These are phyloP conservation scores for Hydropsyche betteni DNA, from an alignment of 2,888 invertebrate species.

Conservation along the genomic window DNA sequence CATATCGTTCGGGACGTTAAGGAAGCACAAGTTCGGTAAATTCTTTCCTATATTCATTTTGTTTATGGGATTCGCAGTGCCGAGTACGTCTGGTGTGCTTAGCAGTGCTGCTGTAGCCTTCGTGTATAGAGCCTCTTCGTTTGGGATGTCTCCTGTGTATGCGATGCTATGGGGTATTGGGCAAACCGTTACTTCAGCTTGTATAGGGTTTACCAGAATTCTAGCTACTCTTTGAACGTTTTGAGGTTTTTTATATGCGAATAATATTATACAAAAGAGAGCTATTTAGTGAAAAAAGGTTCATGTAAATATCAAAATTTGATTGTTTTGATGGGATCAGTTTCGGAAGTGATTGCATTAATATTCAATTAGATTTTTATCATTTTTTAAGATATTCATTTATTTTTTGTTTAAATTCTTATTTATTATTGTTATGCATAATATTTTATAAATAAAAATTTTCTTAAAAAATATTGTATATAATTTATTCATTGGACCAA, in stretches of 20 bases:
- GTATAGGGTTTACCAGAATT: conserved; percentile 92
- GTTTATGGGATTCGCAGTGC: conserved; percentile 89
- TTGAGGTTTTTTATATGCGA: conserved; percentile 49
- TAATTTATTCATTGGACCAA: too few species aligned
- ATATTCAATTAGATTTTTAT: too few species aligned
- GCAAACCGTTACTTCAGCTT: conserved; percentile 88
- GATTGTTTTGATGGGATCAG: too few species aligned
- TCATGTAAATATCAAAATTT: too few species aligned
- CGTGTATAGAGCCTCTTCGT: conserved; percentile 89
- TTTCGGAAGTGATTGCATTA: too few species aligned
- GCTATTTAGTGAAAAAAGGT: background rate
- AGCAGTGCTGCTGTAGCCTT: conserved; percentile 94
- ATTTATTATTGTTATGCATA: too few species aligned
- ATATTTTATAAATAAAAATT: too few species aligned
- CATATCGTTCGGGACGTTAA: conserved; percentile 88
- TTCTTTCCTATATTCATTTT: conserved; percentile 90
- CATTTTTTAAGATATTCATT: too few species aligned
- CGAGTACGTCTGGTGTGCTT: conserved; percentile 86
- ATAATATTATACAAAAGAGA: conserved; percentile 27
- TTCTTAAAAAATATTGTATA: too few species aligned
- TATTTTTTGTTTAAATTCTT: too few species aligned
- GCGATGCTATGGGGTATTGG: conserved; percentile 95
- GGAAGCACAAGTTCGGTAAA: conserved; percentile 94
- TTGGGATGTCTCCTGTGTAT: conserved; percentile 90
- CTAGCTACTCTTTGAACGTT: conserved; percentile 83